A percentile compares a stretch with the other conserved stretches of the same genome.
Evolutionary conservation across 35 echinoderm and acorn worm genomes (phyloP).

Genomic region (Ophiothrix spiculata): DNA sequence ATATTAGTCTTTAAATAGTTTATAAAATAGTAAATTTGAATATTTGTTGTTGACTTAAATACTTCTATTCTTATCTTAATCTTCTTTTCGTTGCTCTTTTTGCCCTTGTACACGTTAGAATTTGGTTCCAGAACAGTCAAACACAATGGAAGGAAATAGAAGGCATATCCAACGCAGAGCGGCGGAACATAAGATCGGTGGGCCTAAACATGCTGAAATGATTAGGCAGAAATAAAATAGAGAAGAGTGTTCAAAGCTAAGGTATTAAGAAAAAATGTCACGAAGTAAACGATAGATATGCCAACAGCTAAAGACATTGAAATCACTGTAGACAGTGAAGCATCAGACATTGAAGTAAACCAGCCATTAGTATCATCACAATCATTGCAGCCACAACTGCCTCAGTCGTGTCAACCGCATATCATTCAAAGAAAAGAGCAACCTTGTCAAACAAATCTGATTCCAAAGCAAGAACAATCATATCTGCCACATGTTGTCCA

Average conservation of each 20-base stretch:
- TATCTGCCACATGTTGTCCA: no score
- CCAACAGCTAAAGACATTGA: background rate
- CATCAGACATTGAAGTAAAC: background rate
- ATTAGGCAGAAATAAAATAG: slow-evolving; percentile 79
- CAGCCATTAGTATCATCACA: background rate
- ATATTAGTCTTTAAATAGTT: no score
- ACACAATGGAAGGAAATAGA: slow-evolving; percentile 99
- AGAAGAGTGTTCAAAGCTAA: no score
- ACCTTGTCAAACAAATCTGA: no score
- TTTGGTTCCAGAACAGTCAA: slow-evolving; percentile 96
- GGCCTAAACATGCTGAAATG: slow-evolving; percentile 90
- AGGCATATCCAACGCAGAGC: slow-evolving; percentile 99
- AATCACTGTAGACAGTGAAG: background rate
- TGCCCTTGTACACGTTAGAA: no score
- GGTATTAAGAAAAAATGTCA: no score
- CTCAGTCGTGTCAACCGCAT: background rate
- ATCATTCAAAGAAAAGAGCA: background rate
- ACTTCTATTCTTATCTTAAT: no score
- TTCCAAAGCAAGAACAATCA: no score
- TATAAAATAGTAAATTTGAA: no score
- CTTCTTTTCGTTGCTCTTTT: no score
- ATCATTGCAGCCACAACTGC: background rate
- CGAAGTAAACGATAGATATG: no score
- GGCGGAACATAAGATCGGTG: slow-evolving; percentile 98
- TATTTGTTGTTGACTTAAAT: no score